These are phyloP conservation scores for Leucopsar rothschildi DNA, from an alignment of 2,113 vertebrate genomes.

Conservation along the genomic window DNA sequence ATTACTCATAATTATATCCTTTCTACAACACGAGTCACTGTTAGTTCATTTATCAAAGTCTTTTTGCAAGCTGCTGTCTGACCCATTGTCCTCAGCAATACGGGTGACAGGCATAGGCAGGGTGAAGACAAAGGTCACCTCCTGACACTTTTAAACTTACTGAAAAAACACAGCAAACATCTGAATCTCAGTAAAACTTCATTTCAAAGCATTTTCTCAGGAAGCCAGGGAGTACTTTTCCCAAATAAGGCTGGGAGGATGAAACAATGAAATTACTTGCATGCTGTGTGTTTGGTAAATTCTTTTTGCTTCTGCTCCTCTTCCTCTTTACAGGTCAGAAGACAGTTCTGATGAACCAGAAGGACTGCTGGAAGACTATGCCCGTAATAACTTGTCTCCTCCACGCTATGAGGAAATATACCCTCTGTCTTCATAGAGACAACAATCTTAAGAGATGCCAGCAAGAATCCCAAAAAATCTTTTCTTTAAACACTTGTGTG, in stretches of 20 bases:
- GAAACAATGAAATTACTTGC: background rate
- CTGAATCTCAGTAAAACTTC: background rate
- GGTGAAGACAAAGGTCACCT: background rate
- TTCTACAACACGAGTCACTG: background rate
- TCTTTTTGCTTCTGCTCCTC: background rate
- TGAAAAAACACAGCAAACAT: background rate
- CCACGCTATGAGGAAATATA: slow-evolving; percentile 75
- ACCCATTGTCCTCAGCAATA: background rate
- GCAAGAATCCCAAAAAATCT: background rate
- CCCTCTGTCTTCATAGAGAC: background rate
- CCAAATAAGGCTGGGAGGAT: background rate
- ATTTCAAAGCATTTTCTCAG: background rate
- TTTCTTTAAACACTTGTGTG: background rate
- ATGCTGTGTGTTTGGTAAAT: background rate
- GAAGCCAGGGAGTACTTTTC: background rate
- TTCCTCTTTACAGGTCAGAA: slow-evolving; percentile 56
- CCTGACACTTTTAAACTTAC: background rate
- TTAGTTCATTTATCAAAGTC: background rate
- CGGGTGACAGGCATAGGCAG: background rate
- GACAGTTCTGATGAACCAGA: background rate
- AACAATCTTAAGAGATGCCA: background rate
- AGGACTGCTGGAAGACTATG: background rate
- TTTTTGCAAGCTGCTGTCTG: background rate
- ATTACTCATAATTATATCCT: background rate
- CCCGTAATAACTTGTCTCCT: slow-evolving; percentile 23